Base-by-base conservation (phyloP, 2,113 vertebrate genomes). In the Panthera tigris region DNA sequence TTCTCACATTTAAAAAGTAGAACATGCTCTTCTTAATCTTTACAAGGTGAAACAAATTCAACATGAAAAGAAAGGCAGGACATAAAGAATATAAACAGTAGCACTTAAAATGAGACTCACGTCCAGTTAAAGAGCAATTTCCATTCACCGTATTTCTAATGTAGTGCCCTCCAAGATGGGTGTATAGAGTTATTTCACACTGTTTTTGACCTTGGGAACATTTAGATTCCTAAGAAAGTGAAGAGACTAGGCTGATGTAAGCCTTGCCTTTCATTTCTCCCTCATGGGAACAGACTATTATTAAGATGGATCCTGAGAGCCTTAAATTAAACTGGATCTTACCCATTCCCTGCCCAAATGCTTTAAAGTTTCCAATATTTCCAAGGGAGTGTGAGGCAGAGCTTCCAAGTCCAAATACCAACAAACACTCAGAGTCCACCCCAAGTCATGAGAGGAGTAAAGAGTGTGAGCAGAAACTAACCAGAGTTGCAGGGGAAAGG, bases 41-140 rank as follows among this genome's bases (percentile, higher is more conserved):
- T 87, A 90, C 55, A 96, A 93, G 66, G 55, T 95, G 48, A 96
- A 95, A 93, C 21, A 95, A 96, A 95, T 93, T 82, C 79, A 96
- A 79, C 48, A 65, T 27, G 94, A 82, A 93, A 95, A 73, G 74
- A 95, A 89, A 96, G 27, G 31, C 33, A 89, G 12, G 45, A 61
- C 36, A 81, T 74, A 78, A 91, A 89, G 74, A 94, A 93, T 33
- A 93, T 33, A 94, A 94, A 96, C 52, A 91, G n/a, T 19, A 1
- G 50, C 52, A n/a, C n/a, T 82, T 73, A 91, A 82, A 85, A 80
- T 78, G 81, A 85, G 5, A 89, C 73, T 82, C 86, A 48, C 0
- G 0, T 55, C 52, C 31, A 78, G 65, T 81, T 93, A 76, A 91
- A 95, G n/a, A 89, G 36, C 13, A 89, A 89, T 93, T 96, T 68